phyloP scores from a whole-genome alignment of 2,888 invertebrate genomes.

The Candidula unifasciata region DNA sequence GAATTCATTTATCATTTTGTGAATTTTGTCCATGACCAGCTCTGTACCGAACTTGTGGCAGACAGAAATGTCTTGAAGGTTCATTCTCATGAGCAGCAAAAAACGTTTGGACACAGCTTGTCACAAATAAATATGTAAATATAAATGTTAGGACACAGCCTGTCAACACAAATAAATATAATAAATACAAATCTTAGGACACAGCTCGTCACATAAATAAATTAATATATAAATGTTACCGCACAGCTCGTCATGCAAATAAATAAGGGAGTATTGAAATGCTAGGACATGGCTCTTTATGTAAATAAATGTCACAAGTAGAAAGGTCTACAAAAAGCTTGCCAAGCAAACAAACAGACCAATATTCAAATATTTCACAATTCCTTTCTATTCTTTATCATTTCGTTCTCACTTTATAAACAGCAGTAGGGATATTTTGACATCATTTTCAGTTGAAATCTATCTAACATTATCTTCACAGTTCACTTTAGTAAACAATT shows the following conservation, averaged over 20 bases:
- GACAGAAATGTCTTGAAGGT: neutral
- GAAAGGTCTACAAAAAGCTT: too few relatives aligned
- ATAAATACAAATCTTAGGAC: neutral
- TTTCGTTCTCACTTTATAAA: neutral
- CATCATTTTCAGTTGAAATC: neutral
- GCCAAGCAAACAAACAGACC: too few relatives aligned
- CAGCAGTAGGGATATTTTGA: neutral
- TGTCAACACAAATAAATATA: neutral
- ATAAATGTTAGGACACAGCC: neutral
- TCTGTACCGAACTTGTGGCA: conserved; percentile 45
- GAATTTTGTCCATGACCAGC: conserved; percentile 18
- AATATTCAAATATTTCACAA: too few relatives aligned
- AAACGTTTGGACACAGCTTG: neutral
- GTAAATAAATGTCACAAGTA: too few relatives aligned
- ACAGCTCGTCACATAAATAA: too few relatives aligned
- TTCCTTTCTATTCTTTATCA: too few relatives aligned
- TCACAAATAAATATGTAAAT: neutral
- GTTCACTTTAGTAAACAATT: too few relatives aligned
- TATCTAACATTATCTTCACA: neutral
- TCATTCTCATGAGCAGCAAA: neutral
- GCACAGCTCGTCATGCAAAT: too few relatives aligned
- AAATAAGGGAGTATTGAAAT: too few relatives aligned
- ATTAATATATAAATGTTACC: too few relatives aligned
- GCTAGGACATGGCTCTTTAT: too few relatives aligned
- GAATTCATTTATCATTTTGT: neutral